Conservation (phyloP, 1,140 invertebrate genomes). For the Drosophila takahashii region DNA sequence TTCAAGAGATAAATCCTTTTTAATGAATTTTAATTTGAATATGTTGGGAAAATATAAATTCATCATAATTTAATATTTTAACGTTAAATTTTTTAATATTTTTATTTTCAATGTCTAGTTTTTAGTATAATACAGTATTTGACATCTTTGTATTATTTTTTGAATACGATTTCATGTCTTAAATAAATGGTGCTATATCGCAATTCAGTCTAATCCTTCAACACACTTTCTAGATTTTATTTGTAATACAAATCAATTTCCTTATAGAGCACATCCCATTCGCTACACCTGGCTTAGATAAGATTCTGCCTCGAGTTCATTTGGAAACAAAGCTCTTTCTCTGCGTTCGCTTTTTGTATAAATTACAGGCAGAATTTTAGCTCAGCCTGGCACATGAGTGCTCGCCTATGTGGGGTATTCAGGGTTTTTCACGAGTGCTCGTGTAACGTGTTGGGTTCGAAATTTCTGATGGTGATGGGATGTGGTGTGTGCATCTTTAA, state of each 20-base stretch:
- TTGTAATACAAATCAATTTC: not conserved
- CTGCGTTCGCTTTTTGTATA: slow-evolving; percentile 55
- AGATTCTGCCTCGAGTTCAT: slow-evolving; percentile 39
- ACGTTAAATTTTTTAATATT: too few species aligned
- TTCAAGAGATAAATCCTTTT: too few species aligned
- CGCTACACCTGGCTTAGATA: not conserved
- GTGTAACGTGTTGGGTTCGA: slow-evolving; percentile 33
- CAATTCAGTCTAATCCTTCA: too few species aligned
- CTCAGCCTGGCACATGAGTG: slow-evolving; percentile 14
- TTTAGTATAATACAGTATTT: too few species aligned
- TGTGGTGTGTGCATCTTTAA: slow-evolving; percentile 42
- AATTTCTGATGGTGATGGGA: slow-evolving; percentile 21
- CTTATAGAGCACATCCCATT: slow-evolving; percentile 2
- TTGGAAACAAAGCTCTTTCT: slow-evolving; percentile 45
- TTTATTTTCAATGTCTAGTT: too few species aligned
- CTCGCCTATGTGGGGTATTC: slow-evolving; percentile 9
- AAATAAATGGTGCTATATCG: too few species aligned
- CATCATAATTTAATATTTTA: too few species aligned
- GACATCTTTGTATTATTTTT: too few species aligned
- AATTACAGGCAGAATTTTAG: slow-evolving; percentile 54
- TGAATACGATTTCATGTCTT: too few species aligned
- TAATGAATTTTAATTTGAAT: too few species aligned
- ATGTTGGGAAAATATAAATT: too few species aligned
- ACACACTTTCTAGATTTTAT: too few species aligned
- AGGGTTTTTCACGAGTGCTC: slow-evolving; percentile 23